phyloP scores from a whole-genome alignment of 2,888 invertebrate genomes.

The Amblyjoppa proteus region DNA sequence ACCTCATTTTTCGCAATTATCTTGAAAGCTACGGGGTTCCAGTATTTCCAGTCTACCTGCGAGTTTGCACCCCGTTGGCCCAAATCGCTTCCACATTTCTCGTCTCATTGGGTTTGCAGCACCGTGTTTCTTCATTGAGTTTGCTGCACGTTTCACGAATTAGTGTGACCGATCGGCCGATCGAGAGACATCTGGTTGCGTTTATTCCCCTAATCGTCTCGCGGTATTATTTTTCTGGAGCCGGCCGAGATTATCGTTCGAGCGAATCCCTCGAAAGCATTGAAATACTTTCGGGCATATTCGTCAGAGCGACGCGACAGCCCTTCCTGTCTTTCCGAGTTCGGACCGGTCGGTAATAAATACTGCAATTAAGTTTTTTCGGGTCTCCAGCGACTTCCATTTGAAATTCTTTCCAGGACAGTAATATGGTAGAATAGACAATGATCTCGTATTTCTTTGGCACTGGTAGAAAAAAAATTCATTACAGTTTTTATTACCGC shows the following conservation, averaged over 20 bases:
- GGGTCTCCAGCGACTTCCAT: too few relatives aligned
- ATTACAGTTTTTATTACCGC: too few relatives aligned
- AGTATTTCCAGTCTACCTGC: slow-evolving; percentile 47
- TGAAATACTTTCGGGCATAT: neutral
- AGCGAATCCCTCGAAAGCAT: neutral
- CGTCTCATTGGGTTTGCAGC: neutral
- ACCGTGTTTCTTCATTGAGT: slow-evolving; percentile 7
- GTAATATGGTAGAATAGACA: too few relatives aligned
- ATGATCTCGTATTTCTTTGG: too few relatives aligned
- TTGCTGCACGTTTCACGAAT: slow-evolving; percentile 35
- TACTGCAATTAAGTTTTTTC: neutral
- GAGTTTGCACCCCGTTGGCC: slow-evolving; percentile 18
- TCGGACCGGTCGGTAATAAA: neutral
- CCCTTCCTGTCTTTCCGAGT: neutral
- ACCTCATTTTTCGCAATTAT: slow-evolving; percentile 78
- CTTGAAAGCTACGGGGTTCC: slow-evolving; percentile 44
- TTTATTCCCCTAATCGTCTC: slow-evolving; percentile 47
- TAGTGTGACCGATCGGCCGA: slow-evolving; percentile 37
- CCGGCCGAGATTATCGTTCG: neutral
- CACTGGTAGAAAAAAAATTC: too few relatives aligned
- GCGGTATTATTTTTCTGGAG: neutral
- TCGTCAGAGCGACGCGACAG: neutral
- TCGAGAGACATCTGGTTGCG: slow-evolving; percentile 28
- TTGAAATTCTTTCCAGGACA: too few relatives aligned
- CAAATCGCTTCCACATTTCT: neutral